A percentile compares a stretch with the other conserved stretches of the same genome.
Evolutionary conservation across 1,140 invertebrate species (phyloP).

Genomic region (Triops longicaudatus): DNA sequence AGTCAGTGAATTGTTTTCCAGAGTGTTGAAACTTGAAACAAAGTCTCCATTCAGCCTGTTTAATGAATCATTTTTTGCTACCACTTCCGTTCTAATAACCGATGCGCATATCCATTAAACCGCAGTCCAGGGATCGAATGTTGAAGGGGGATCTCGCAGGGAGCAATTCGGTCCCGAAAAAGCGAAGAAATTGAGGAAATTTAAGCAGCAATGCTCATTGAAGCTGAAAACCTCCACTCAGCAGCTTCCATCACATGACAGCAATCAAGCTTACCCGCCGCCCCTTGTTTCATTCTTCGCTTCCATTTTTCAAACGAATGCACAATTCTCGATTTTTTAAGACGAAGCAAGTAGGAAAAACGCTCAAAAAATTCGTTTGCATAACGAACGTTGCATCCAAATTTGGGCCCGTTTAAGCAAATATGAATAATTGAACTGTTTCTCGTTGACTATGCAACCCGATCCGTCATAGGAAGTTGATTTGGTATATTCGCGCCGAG

Average conservation of each 20-base stretch:
- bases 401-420: neutral
- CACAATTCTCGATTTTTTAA: neutral
- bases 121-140: neutral
- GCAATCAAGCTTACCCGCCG: neutral
- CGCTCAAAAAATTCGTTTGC: neutral
- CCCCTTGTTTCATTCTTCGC: neutral
- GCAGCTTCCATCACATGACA: neutral
- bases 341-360: neutral
- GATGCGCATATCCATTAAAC: slow-evolving; percentile 7
- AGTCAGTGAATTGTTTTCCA: neutral
- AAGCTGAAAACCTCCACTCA: neutral
- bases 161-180: neutral
- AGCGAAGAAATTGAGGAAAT: neutral
- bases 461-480: neutral
- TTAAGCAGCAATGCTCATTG: slow-evolving; percentile 1
- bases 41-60: slow-evolving; percentile 14
- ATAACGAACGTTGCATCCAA: neutral
- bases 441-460: neutral
- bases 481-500: neutral
- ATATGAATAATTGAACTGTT: neutral
- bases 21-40: neutral
- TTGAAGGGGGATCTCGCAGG: neutral
- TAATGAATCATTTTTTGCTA: slow-evolving; percentile 16
- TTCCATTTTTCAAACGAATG: neutral
- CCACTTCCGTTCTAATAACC: slow-evolving; percentile 14